phyloP scores from a whole-genome alignment of 2,113 vertebrate genomes.

The Ptyas mucosa region DNA sequence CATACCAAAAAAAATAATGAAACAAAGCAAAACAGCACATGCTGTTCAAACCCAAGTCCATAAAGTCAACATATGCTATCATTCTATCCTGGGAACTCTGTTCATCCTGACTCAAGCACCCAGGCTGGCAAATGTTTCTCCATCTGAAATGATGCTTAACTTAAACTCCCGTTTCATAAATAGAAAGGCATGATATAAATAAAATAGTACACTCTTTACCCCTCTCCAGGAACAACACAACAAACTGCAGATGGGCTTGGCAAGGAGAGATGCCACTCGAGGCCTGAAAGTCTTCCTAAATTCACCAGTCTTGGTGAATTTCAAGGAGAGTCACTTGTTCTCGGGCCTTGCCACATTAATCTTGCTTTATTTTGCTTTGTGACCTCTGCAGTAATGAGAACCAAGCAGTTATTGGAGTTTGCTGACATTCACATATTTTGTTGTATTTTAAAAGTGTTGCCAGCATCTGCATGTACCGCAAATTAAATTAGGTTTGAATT shows the following conservation, averaged over 20 bases:
- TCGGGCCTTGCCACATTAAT: neutral
- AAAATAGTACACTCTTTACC: neutral
- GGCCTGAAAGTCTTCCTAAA: neutral
- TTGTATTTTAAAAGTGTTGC: conserved; percentile 60
- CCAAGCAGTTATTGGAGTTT: conserved; percentile 38
- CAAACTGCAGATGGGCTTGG: neutral
- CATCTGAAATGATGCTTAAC: neutral
- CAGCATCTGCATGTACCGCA: conserved; percentile 61
- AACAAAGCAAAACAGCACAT: neutral
- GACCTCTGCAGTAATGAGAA: conserved; percentile 27
- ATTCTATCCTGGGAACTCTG: neutral
- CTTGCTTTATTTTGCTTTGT: neutral
- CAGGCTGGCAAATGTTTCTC: neutral
- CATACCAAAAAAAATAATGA: neutral
- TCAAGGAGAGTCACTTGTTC: neutral
- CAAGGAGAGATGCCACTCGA: neutral
- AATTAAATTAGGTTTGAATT: conserved; percentile 77
- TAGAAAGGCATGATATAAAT: neutral
- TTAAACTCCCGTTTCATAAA: neutral
- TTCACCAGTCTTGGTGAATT: neutral
- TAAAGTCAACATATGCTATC: neutral
- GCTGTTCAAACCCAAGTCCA: neutral
- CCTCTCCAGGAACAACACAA: neutral
- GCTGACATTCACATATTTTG: conserved; percentile 61
- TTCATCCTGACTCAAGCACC: neutral